Base-by-base conservation (phyloP, 2,888 invertebrate genomes). In the Enoplolaimus lenunculus region DNA sequence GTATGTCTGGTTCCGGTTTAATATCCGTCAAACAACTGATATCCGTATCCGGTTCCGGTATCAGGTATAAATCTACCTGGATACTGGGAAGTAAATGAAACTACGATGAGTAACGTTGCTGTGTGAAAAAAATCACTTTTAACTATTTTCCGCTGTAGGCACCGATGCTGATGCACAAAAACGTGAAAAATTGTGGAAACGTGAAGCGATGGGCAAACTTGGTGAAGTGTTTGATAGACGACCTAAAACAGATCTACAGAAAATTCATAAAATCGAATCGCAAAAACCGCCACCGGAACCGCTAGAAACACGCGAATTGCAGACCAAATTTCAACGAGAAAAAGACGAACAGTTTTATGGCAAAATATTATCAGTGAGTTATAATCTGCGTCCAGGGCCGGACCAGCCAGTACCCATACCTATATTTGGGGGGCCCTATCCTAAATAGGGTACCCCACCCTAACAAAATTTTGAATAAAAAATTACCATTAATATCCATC, bases 191-290 rank as follows among this genome's bases (percentile, higher is more conserved):
- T 73, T 73, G 66, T 79, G 79, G 79, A 74, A 77, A 57, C 30
- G 35, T 59, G 77, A 76, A 33, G 73, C 73, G 1, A 72, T 80
- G 34, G 79, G 79, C 35, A 73, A 73, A 28, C 72, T 79, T 28
- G 78, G 79, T 69, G 77, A 80, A 30, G 79, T 77, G 2, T 79
- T 79, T 73, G 75, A 78, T 68, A 72, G 76, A 30, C 77, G 77
- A 31, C 77, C 78, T 68, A 78, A 76, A 68, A 75, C 78, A 13
- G 76, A 78, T 71, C 75, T 75, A 2, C 75, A 75, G 68, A 80
- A 78, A 69, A 73, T 80, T 3, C 75, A 78, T 74, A 75, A 76
- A 34, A 76, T 80, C 21, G 80, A 80, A 69, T 72, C 71, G 13
- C 57, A 75, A 0, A 76, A 75, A 45, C 73, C 75, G 13, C 78